Evolutionary conservation across 2,888 invertebrate genomes (phyloP), one percentile per base, ranked within the genome.

Genomic region (Aphidoletes aphidimyza): DNA sequence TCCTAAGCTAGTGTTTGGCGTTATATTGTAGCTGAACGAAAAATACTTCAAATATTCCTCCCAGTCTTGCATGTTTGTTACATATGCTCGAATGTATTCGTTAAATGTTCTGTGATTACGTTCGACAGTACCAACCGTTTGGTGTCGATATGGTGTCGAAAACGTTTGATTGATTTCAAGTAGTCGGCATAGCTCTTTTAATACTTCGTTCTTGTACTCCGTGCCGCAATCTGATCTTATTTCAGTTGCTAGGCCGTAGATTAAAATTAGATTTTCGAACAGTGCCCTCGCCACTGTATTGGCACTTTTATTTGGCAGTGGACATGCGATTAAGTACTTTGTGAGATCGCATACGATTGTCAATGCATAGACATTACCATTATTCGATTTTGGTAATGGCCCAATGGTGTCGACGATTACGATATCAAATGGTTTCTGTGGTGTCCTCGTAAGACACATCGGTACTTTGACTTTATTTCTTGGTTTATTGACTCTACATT

Each of bases 191-290:
- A 8, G 30, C 22, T 47, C 26, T 34, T 30, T 22, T 19, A 17
- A 34, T 30, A 84, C 17, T 30, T 84, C 19, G 3, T 30, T 84
- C 19, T 37, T 39, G n/a, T 83, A 83, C 45, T 83, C 83, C 11
- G 84, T 49, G 30, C 49, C 84, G 6, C 30, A 42, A 26, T 84
- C 49, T 34, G 84, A 19, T 6, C 39, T 22, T 22, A 84, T 3
- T 26, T 42, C 14, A 30, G 22, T 22, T 36, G 30, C 47, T 0
- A 45, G 49, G 1, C 84, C 84, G 42, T 84, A 84, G 47, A 86
- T 85, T 6, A 85, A 49, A 83, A 86, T 85, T 45, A 86, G 85
- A 45, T 86, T 84, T 49, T 86, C 85, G 36, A 86, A 84, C 39
- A 86, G 85, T 34, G 85, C 85, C 85, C 83, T 84, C 17, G 85